Evolutionary conservation across 2,797 vertebrate species (phyloP).

Genomic region (Myiotriccus ornatus): DNA sequence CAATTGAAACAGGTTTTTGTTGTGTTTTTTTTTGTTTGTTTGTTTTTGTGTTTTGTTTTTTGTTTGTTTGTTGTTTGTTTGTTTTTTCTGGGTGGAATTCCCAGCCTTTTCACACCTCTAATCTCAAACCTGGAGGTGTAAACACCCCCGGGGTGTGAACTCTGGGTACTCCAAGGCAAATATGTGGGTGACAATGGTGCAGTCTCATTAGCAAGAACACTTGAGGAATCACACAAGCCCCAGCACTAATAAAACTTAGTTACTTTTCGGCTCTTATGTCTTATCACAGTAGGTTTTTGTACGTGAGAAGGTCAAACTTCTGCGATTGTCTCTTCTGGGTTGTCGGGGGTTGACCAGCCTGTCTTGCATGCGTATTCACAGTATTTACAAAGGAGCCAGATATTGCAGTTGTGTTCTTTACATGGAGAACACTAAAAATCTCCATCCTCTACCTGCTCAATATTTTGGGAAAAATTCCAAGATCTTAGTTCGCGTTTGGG

Average conservation of each 20-base stretch:
- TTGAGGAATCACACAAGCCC: neutral
- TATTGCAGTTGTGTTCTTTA: neutral
- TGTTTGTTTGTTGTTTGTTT: too few species aligned
- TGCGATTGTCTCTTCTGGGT: neutral
- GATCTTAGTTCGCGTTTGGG: neutral
- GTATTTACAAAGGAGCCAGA: neutral
- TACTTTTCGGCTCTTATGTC: neutral
- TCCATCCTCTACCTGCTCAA: neutral
- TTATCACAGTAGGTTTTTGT: neutral
- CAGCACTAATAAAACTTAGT: neutral
- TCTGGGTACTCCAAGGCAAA: neutral
- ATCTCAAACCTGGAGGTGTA: neutral
- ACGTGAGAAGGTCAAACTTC: neutral
- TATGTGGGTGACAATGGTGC: neutral
- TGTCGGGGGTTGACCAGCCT: neutral
- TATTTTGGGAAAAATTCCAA: neutral
- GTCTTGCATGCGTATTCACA: neutral
- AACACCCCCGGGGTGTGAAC: neutral
- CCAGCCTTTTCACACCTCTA: neutral
- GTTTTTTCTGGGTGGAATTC: neutral
- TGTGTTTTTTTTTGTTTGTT: neutral
- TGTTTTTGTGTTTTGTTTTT: neutral
- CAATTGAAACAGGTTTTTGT: neutral
- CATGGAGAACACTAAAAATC: neutral
- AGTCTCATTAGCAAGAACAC: neutral